Percentiles rank a stretch among this genome's conserved stretches.
phyloP scores from a whole-genome alignment of 92 coral and sea anemone species.

The Epizoanthus ramosus region DNA sequence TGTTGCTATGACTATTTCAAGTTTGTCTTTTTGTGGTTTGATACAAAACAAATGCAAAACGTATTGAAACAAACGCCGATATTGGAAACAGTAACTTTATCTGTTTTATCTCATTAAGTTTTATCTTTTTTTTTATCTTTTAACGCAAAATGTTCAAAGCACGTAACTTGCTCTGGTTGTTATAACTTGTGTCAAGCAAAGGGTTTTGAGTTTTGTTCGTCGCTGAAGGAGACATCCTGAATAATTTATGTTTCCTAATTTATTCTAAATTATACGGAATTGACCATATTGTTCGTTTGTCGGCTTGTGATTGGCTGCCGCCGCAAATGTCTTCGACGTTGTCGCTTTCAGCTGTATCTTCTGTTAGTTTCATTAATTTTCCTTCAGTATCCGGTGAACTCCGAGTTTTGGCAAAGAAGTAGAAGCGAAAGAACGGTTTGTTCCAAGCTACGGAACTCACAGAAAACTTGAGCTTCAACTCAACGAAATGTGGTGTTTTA shows the following conservation, averaged over 20 bases:
- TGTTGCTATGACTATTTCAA: too few relatives aligned
- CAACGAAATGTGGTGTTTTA: constrained; percentile 87
- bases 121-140: neutral
- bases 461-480: neutral
- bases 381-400: constrained; percentile 27
- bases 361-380: constrained; percentile 27
- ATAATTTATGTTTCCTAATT: constrained; percentile 37
- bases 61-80: constrained; percentile 3
- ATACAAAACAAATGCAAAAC: neutral
- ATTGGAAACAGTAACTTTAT: neutral
- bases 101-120: neutral
- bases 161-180: neutral
- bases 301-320: constrained; percentile 60
- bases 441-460: neutral
- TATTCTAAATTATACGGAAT: constrained; percentile 47
- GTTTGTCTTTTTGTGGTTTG: neutral
- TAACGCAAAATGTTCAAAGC: neutral
- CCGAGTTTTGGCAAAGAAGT: neutral
- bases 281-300: constrained; percentile 37
- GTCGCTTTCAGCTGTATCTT: constrained; percentile 64
- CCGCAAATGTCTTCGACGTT: constrained; percentile 49
- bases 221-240: neutral
- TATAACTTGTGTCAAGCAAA: neutral
- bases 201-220: neutral
- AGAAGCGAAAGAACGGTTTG: neutral